A percentile compares a stretch with the other conserved stretches of the same genome.
These are phyloP conservation scores for Alouatta palliata DNA, from an alignment of 2,113 vertebrate species.

Conservation along the genomic window DNA sequence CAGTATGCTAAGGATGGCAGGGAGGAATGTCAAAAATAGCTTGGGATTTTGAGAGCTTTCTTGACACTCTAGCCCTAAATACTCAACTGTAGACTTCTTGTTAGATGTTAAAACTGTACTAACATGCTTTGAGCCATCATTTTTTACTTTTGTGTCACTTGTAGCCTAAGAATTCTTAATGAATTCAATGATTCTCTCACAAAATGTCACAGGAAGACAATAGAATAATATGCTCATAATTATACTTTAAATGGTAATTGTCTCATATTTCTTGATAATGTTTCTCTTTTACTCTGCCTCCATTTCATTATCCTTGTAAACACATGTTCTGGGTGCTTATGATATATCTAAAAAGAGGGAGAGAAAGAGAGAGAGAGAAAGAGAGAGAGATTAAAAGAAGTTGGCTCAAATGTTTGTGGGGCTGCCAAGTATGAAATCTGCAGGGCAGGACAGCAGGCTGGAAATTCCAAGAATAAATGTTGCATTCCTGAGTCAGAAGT, in stretches of 20 bases:
- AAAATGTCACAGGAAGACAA: background rate
- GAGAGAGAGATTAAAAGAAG: background rate
- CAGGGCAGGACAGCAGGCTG: background rate
- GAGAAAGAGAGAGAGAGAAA: too few relatives aligned
- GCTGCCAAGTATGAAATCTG: background rate
- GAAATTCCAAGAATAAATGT: background rate
- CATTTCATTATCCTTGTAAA: background rate
- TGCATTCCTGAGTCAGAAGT: background rate
- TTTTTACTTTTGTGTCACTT: background rate
- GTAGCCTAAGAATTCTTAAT: background rate
- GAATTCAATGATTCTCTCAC: background rate
- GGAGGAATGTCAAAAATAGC: background rate
- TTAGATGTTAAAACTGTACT: background rate
- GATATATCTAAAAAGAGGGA: background rate
- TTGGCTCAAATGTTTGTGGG: background rate
- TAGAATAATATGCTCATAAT: background rate
- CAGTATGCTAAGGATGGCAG: background rate
- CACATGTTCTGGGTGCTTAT: background rate
- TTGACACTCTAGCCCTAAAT: background rate
- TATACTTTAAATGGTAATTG: constrained; percentile 14
- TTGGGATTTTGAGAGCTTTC: background rate
- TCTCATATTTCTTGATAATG: constrained; percentile 6
- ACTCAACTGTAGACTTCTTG: background rate
- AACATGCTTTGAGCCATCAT: background rate
- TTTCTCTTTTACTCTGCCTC: background rate